phyloP scores from a whole-genome alignment of 2,888 invertebrate genomes.

The Cantharis rustica region DNA sequence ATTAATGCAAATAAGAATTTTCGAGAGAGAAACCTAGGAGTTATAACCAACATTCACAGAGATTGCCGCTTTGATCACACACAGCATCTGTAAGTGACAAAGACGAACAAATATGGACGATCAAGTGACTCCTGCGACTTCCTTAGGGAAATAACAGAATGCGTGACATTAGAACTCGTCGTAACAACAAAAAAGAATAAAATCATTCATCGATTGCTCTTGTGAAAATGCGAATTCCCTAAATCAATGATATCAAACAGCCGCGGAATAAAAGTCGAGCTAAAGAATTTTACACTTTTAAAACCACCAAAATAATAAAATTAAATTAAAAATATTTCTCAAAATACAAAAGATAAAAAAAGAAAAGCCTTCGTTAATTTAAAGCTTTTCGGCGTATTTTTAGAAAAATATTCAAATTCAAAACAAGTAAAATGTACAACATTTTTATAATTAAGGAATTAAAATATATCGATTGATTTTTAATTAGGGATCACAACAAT shows the following conservation, averaged over 20 bases:
- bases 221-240: not conserved
- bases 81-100: conserved; percentile 32
- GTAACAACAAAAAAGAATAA: conserved; percentile 21
- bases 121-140: conserved; percentile 24
- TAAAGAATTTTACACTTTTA: conserved; percentile 17
- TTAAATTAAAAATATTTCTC: not conserved
- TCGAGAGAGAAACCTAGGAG: not conserved
- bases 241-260: conserved; percentile 23
- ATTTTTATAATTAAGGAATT: not conserved
- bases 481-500: not conserved
- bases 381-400: not conserved
- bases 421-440: not conserved
- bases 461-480: not conserved
- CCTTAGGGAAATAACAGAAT: conserved; percentile 34
- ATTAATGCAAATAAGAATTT: not conserved
- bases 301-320: not conserved
- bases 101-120: conserved; percentile 28
- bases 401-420: not conserved
- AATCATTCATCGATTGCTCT: conserved; percentile 23
- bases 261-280: conserved; percentile 6
- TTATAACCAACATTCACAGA: not conserved
- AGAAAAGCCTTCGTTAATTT: not conserved
- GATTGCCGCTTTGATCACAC: conserved; percentile 2
- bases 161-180: conserved; percentile 32
- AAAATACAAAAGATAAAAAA: not conserved